A percentile compares a stretch with the other conserved stretches of the same genome.
phyloP scores from a whole-genome alignment of 2,113 vertebrate genomes.

The Oryzias curvinotus region DNA sequence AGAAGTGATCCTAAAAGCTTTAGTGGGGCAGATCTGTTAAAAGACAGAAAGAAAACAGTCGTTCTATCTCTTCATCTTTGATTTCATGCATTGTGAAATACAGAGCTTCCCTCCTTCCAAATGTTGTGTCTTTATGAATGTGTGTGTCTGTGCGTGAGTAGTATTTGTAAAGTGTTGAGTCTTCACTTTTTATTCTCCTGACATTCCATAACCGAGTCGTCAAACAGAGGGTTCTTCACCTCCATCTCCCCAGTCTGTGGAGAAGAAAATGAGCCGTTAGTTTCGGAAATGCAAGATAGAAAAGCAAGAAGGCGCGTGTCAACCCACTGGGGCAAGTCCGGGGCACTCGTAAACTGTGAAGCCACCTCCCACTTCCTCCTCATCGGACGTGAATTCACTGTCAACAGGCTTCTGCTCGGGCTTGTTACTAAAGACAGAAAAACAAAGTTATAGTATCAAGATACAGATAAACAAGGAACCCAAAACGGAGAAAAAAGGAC shows the following conservation, averaged over 20 bases:
- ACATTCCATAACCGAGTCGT: constrained; percentile 80
- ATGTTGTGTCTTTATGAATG: background rate
- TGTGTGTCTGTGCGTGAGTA: background rate
- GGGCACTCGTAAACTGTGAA: constrained; percentile 98
- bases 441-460: background rate
- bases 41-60: constrained; percentile 43
- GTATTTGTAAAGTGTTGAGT: constrained; percentile 22
- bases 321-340: constrained; percentile 89
- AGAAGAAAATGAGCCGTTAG: background rate
- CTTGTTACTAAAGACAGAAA: constrained; percentile 79
- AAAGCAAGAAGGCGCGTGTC: background rate
- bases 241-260: constrained; percentile 96
- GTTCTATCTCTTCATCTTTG: constrained; percentile 28
- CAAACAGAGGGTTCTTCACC: constrained; percentile 95
- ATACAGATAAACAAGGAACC: constrained; percentile 1
- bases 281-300: too few species aligned
- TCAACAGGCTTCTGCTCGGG: constrained; percentile 84
- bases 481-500: constrained; percentile 29
- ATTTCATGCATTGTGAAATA: constrained; percentile 54
- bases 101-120: constrained; percentile 17
- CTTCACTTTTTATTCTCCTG: constrained; percentile 76
- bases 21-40: constrained; percentile 22
- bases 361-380: constrained; percentile 94
- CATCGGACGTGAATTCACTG: constrained; percentile 83
- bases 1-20: constrained; percentile 30